Evolutionary conservation across 2,888 invertebrate genomes (phyloP).

Genomic region (Orthosia cruda): DNA sequence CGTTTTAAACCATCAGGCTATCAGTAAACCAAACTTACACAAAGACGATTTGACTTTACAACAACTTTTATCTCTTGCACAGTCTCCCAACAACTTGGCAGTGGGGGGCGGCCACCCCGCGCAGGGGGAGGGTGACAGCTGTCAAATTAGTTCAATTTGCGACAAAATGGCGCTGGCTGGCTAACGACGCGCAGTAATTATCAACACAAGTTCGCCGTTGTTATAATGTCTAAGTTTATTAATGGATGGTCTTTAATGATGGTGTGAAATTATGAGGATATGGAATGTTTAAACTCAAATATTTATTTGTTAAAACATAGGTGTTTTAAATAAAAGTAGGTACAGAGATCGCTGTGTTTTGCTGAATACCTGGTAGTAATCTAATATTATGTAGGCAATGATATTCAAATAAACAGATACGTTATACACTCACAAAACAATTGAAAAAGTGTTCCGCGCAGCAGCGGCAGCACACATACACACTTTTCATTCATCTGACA

Average conservation of each 20-base stretch:
- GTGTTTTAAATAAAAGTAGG: too few relatives aligned
- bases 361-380: too few relatives aligned
- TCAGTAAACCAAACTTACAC: conserved; percentile 3
- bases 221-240: conserved; percentile 41
- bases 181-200: conserved; percentile 72
- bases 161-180: conserved; percentile 76
- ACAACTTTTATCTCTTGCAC: conserved; percentile 31
- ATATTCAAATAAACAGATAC: too few relatives aligned
- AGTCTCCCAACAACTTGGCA: conserved; percentile 11
- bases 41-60: conserved; percentile 24
- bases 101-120: conserved; percentile 1
- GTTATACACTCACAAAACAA: too few relatives aligned
- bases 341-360: too few relatives aligned
- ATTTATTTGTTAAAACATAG: too few relatives aligned
- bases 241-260: background rate
- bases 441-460: too few relatives aligned
- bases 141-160: conserved; percentile 84
- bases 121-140: conserved; percentile 33
- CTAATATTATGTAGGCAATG: too few relatives aligned
- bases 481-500: too few relatives aligned
- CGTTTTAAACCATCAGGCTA: background rate
- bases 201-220: conserved; percentile 46
- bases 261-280: conserved; percentile 2
- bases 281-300: background rate
- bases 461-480: too few relatives aligned